A percentile compares a stretch with the other conserved stretches of the same genome.
Evolutionary conservation across 2,888 invertebrate species (phyloP).

Genomic region (Odontothrips loti): DNA sequence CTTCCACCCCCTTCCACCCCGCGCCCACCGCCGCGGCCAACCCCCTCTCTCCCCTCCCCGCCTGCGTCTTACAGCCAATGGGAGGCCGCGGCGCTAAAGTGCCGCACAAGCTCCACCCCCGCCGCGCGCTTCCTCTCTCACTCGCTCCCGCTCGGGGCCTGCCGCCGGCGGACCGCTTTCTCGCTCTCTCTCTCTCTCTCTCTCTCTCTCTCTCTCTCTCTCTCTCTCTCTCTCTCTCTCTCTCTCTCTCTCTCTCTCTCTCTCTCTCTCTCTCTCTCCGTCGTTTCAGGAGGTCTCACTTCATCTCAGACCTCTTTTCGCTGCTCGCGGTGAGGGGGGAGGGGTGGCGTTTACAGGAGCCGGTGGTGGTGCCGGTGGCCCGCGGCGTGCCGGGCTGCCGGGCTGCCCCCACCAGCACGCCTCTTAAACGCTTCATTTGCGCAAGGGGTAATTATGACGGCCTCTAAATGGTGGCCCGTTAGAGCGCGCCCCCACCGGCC

Average conservation of each 20-base stretch:
- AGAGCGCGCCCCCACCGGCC: neutral
- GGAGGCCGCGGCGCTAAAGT: neutral
- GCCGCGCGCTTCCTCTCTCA: neutral
- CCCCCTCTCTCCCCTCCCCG: neutral
- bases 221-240: neutral
- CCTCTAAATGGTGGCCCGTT: neutral
- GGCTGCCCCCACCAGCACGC: neutral
- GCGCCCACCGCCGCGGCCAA: neutral
- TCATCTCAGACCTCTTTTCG: neutral
- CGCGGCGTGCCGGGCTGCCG: neutral
- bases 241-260: neutral
- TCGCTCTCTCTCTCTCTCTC: slow-evolving; percentile 19
- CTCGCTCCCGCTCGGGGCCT: neutral
- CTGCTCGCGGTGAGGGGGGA: neutral
- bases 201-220: neutral
- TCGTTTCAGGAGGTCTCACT: neutral
- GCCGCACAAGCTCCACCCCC: neutral
- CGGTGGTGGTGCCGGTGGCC: neutral
- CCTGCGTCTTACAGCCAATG: neutral
- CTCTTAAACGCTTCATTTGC: slow-evolving; percentile 20
- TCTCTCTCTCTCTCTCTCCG: neutral
- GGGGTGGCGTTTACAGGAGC: neutral
- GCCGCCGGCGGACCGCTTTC: neutral
- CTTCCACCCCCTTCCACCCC: neutral
- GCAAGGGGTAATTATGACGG: neutral